These are phyloP conservation scores for Adela reaumurella DNA, from an alignment of 2,888 invertebrate genomes.

Conservation along the genomic window DNA sequence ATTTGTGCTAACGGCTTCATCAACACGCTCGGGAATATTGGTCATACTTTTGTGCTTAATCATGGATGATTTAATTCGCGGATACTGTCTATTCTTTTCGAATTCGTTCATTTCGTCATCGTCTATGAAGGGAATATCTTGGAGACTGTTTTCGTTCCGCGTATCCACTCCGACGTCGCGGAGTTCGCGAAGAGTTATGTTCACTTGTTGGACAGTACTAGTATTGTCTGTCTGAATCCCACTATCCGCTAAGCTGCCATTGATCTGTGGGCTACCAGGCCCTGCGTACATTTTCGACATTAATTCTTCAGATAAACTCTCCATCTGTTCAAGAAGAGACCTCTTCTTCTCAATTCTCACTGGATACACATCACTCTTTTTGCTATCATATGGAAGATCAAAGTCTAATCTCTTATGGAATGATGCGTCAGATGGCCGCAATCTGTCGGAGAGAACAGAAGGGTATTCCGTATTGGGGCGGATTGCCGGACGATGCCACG, in stretches of 20 bases:
- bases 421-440: slow-evolving; percentile 17
- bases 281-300: slow-evolving; percentile 39
- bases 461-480: slow-evolving; percentile 33
- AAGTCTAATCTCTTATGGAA: slow-evolving; percentile 42
- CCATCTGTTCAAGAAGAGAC: slow-evolving; percentile 35
- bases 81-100: slow-evolving; percentile 19
- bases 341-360: not conserved
- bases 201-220: not conserved
- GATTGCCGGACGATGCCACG: slow-evolving; percentile 38
- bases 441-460: slow-evolving; percentile 40
- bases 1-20: slow-evolving; percentile 26
- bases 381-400: slow-evolving; percentile 15
- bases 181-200: too few relatives aligned
- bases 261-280: slow-evolving; percentile 44
- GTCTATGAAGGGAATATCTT: slow-evolving; percentile 48
- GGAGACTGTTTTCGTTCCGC: slow-evolving; percentile 42
- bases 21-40: slow-evolving; percentile 40
- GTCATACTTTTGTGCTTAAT: slow-evolving; percentile 45
- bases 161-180: slow-evolving; percentile 46
- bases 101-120: slow-evolving; percentile 28
- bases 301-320: slow-evolving; percentile 37
- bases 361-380: not conserved
- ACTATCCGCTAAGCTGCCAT: slow-evolving; percentile 45
- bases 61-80: slow-evolving; percentile 13
- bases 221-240: slow-evolving; percentile 50